phyloP scores from a whole-genome alignment of 2,113 vertebrate species.

The Promerops cafer region DNA sequence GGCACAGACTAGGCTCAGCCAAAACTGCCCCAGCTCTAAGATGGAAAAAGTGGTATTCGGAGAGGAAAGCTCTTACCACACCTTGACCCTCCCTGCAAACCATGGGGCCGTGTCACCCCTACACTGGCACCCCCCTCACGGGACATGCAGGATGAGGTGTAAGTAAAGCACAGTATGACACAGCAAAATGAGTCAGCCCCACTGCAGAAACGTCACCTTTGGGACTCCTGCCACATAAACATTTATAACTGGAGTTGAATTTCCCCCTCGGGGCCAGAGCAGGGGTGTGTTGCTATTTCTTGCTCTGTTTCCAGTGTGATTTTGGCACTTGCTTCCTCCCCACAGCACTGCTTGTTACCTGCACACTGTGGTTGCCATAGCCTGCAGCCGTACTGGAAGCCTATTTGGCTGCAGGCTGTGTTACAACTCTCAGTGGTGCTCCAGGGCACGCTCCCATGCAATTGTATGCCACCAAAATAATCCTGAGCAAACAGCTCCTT shows the following conservation, averaged over 20 bases:
- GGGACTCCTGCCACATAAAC: neutral
- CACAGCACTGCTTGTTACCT: neutral
- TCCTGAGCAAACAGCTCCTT: neutral
- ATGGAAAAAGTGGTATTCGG: neutral
- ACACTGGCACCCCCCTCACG: neutral
- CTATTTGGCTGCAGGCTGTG: neutral
- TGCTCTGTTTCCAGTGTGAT: neutral
- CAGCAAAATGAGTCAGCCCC: neutral
- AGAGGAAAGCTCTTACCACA: neutral
- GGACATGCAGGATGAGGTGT: neutral
- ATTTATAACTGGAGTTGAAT: neutral
- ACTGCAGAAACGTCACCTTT: neutral
- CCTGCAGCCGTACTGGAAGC: rapidly evolving
- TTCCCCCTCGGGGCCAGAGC: rapidly evolving
- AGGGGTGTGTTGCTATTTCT: neutral
- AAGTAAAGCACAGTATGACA: neutral
- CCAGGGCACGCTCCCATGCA: rapidly evolving
- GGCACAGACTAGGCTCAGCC: rapidly evolving
- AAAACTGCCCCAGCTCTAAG: neutral
- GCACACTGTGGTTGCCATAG: neutral
- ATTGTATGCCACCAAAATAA: neutral
- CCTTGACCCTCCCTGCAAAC: neutral
- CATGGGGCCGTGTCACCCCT: neutral
- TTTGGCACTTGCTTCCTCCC: neutral
- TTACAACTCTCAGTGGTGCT: neutral